Evolutionary conservation across 2,888 invertebrate genomes (phyloP).

Genomic region (Athalia rosae): DNA sequence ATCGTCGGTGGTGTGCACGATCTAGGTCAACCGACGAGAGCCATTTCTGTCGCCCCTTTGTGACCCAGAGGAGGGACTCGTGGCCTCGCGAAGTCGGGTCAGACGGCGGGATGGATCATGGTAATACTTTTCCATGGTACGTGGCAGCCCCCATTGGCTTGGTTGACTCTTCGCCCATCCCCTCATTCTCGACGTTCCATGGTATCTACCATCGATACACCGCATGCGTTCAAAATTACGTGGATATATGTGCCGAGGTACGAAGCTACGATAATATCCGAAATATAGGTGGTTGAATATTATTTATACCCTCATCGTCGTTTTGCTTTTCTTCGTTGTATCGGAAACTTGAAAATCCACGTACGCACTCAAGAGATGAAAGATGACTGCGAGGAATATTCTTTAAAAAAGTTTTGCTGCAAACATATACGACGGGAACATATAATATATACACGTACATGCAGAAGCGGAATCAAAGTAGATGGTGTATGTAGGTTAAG

Average conservation of each 20-base stretch:
- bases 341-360: no score
- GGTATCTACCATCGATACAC: no score
- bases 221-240: no score
- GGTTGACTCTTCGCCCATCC: constrained; percentile 23
- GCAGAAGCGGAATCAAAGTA: background rate
- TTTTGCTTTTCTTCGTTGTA: no score
- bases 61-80: constrained; percentile 21
- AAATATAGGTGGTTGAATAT: no score
- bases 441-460: background rate
- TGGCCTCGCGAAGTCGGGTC: constrained; percentile 32
- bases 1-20: constrained; percentile 28
- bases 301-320: no score
- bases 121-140: constrained; percentile 28
- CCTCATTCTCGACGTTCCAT: background rate
- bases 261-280: no score
- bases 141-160: background rate
- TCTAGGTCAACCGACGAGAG: constrained; percentile 42
- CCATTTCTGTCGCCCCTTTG: constrained; percentile 27
- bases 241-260: no score
- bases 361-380: background rate
- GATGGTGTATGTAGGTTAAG: background rate
- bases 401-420: background rate
- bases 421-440: no score
- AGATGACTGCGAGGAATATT: background rate
- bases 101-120: background rate